Conservation (phyloP, 2,113 vertebrate genomes). For the Heteronetta atricapilla region DNA sequence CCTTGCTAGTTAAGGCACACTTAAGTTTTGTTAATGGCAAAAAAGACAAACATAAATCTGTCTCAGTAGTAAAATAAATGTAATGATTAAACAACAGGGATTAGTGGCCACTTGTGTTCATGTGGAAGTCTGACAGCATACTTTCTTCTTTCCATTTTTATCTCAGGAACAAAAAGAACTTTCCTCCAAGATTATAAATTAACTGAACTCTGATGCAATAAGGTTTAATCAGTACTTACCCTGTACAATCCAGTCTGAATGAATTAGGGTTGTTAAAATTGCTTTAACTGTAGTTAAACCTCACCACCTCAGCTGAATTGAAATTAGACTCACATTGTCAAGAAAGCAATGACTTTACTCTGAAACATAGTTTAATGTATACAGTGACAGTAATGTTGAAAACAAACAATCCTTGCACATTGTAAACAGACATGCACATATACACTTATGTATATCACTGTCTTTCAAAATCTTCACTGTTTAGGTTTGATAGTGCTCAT, state of each 20-base stretch:
- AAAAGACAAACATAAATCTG: background rate
- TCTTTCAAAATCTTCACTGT: background rate
- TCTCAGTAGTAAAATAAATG: background rate
- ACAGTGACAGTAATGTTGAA: background rate
- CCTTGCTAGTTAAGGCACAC: background rate
- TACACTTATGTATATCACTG: background rate
- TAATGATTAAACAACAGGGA: background rate
- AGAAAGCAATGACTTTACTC: background rate
- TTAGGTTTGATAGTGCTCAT: background rate
- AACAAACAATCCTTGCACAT: background rate
- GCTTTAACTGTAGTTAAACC: background rate
- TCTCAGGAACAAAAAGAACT: background rate
- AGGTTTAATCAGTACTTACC: background rate
- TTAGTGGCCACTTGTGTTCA: rapidly evolving
- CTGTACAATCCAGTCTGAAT: background rate
- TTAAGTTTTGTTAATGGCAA: background rate
- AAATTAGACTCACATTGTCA: background rate
- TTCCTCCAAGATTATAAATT: background rate
- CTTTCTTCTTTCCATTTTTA: background rate
- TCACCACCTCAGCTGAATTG: background rate
- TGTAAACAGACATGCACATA: background rate
- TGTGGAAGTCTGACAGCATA: background rate
- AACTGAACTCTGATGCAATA: background rate
- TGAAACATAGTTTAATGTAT: background rate
- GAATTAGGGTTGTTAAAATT: background rate